Percentiles rank a stretch among this genome's conserved stretches.
Evolutionary conservation across 1,140 invertebrate genomes (phyloP).

Genomic region (Monochamus saltuarius): DNA sequence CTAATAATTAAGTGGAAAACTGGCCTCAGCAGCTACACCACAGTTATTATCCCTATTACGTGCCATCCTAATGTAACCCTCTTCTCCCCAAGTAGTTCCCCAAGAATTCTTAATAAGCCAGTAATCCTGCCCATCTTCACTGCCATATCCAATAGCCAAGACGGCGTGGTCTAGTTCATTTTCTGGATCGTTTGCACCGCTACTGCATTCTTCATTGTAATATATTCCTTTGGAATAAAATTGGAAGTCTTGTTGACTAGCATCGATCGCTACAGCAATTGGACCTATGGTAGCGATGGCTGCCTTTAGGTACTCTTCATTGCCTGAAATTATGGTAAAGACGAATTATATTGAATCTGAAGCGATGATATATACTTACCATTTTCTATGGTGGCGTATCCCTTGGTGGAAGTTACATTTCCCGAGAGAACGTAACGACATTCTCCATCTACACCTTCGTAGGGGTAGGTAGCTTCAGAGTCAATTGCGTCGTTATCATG

Average conservation of each 20-base stretch:
- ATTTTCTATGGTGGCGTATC: not conserved
- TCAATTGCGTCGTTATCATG: conserved; percentile 84
- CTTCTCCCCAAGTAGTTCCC: conserved; percentile 79
- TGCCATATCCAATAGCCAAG: conserved; percentile 79
- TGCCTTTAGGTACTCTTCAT: conserved; percentile 53
- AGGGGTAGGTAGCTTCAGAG: conserved; percentile 86
- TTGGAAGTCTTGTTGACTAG: conserved; percentile 66
- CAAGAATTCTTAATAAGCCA: conserved; percentile 87
- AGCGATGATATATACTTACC: conserved; percentile 10
- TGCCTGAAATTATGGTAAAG: conserved; percentile 62
- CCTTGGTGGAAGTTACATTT: not conserved
- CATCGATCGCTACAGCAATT: conserved; percentile 87
- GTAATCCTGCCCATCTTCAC: conserved; percentile 63
- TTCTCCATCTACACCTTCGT: conserved; percentile 72
- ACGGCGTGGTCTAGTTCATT: conserved; percentile 83
- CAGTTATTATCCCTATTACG: conserved; percentile 86
- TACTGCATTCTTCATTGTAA: conserved; percentile 1
- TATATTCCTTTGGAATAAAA: conserved; percentile 62
- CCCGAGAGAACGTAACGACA: conserved; percentile 58
- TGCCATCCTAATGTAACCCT: conserved; percentile 88
- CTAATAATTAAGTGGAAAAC: conserved; percentile 74
- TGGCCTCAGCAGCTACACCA: conserved; percentile 81
- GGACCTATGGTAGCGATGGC: conserved; percentile 89
- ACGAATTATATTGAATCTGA: conserved; percentile 57
- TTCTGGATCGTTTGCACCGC: conserved; percentile 55